These are phyloP conservation scores for Ovibos moschatus DNA, from an alignment of 2,113 vertebrate species.

Conservation along the genomic window DNA sequence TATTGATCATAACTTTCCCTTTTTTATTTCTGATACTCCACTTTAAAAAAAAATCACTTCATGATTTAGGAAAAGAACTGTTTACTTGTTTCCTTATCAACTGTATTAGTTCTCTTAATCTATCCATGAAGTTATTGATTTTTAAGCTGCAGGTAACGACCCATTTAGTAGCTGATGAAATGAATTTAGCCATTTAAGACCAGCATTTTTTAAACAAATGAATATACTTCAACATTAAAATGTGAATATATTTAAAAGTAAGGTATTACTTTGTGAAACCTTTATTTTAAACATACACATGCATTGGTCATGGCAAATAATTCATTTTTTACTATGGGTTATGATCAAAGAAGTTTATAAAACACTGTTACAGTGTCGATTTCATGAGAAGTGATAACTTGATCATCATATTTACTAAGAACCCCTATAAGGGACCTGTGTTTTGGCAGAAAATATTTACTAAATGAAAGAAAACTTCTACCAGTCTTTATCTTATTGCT, in stretches of 20 bases:
- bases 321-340: neutral
- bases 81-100: neutral
- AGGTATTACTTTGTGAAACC: neutral
- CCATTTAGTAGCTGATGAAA: neutral
- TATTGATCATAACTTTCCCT: neutral
- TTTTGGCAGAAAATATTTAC: neutral
- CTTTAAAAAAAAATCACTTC: neutral
- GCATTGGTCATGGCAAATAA: neutral
- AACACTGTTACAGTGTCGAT: neutral
- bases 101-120: neutral
- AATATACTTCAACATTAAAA: neutral
- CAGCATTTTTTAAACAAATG: neutral
- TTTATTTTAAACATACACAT: neutral
- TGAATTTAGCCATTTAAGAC: neutral
- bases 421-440: neutral
- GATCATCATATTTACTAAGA: neutral
- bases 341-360: neutral
- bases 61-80: neutral
- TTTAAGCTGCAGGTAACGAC: neutral
- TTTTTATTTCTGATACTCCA: neutral
- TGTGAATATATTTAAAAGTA: neutral
- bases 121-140: neutral
- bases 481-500: neutral
- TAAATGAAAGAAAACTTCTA: neutral
- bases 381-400: neutral